phyloP scores from a whole-genome alignment of 2,888 invertebrate genomes.

The Vesta saturnalis region DNA sequence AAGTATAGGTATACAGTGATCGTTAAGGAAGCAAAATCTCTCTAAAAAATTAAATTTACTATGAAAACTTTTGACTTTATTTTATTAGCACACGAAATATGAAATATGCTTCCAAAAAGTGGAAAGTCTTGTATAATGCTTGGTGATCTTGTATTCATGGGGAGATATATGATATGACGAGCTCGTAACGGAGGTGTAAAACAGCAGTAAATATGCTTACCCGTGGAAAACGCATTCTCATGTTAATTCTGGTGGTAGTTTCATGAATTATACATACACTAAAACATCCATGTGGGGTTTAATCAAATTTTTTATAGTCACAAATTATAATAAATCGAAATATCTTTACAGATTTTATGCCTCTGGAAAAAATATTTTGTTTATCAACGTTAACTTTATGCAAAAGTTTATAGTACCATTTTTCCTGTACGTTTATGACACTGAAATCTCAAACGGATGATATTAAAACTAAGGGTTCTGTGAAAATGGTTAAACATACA shows the following conservation, averaged over 20 bases:
- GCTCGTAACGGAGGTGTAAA: conserved; percentile 58
- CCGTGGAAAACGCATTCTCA: conserved; percentile 56
- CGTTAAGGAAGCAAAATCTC: no score
- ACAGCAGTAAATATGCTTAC: conserved; percentile 57
- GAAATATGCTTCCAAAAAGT: conserved; percentile 54
- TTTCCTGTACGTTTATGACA: no score
- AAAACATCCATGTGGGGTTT: conserved; percentile 23
- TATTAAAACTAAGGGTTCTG: no score
- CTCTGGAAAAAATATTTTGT: not conserved
- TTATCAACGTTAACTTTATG: not conserved
- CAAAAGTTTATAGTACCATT: no score
- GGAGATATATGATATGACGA: conserved; percentile 57
- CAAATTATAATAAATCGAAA: not conserved
- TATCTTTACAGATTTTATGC: not conserved
- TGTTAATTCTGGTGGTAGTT: conserved; percentile 51
- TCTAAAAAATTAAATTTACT: no score
- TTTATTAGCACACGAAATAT: conserved; percentile 40
- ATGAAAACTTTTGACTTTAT: conserved; percentile 12
- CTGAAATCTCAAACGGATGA: no score
- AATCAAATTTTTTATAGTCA: not conserved
- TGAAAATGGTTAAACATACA: no score
- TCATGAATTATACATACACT: conserved; percentile 42
- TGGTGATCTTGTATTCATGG: conserved; percentile 58
- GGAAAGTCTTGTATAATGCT: conserved; percentile 55
- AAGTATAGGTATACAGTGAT: no score